Conservation (phyloP, 2,797 vertebrate species). For the Lerista edwardsae region DNA sequence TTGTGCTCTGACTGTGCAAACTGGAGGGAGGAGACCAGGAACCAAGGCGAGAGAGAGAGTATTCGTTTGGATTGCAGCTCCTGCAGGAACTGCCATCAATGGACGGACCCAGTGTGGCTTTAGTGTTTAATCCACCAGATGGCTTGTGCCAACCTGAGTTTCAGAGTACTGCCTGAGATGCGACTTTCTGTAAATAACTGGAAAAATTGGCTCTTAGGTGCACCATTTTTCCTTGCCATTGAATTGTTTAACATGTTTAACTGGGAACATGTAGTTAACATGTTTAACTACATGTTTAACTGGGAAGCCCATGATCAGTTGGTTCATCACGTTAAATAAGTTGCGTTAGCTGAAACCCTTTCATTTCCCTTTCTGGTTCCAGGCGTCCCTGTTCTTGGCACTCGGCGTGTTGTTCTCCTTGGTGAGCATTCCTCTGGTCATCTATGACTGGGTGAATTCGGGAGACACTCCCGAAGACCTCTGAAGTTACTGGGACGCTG, state of each 20-base stretch:
- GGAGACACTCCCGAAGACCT: slow-evolving; percentile 50
- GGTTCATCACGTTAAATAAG: slow-evolving; percentile 42
- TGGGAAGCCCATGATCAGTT: slow-evolving; percentile 31
- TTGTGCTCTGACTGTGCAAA: background rate
- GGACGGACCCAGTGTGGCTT: background rate
- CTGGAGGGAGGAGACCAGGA: too few relatives aligned
- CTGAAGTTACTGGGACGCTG: slow-evolving; percentile 61
- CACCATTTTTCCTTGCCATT: background rate
- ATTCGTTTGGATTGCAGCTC: background rate
- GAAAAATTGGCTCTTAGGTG: background rate
- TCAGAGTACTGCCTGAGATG: background rate
- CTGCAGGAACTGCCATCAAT: background rate
- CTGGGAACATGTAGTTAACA: too few relatives aligned
- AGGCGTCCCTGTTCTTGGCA: slow-evolving; percentile 78
- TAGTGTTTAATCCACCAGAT: background rate
- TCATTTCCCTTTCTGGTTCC: slow-evolving; percentile 59
- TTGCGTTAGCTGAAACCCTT: slow-evolving; percentile 48
- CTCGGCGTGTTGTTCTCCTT: slow-evolving; percentile 79
- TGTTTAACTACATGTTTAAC: too few relatives aligned
- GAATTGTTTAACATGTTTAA: slow-evolving; percentile 48
- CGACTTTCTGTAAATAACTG: background rate
- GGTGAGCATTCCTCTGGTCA: slow-evolving; percentile 82
- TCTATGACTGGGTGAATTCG: slow-evolving; percentile 81
- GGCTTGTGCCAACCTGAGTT: too few relatives aligned
- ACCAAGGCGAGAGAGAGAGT: too few relatives aligned